These are phyloP conservation scores for Aldabrachelys gigantea DNA, from an alignment of 2,113 vertebrate genomes.

Conservation along the genomic window DNA sequence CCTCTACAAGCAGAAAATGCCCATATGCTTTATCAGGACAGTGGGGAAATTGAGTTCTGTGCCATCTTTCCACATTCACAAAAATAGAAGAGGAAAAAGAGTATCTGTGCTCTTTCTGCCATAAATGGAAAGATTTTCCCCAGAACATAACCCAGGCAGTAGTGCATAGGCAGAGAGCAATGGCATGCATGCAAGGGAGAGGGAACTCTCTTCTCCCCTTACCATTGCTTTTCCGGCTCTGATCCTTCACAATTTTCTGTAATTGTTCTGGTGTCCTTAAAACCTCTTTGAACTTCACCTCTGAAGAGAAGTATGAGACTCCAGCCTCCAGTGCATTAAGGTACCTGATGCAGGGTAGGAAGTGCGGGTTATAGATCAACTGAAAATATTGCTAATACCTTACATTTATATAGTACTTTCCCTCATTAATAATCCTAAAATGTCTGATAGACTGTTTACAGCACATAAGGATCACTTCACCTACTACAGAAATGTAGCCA, in stretches of 20 bases:
- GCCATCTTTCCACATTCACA: neutral
- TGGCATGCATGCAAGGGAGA: neutral
- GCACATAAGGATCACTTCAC: neutral
- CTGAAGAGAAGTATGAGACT: conserved; percentile 79
- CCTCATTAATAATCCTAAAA: conserved; percentile 16
- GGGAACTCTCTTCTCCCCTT: conserved; percentile 37
- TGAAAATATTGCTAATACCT: neutral
- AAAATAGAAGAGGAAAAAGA: neutral
- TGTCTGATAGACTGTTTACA: neutral
- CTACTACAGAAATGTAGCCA: neutral
- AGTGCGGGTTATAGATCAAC: neutral
- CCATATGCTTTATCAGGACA: neutral
- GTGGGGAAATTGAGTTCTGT: neutral
- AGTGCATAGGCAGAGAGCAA: neutral
- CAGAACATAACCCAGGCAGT: neutral
- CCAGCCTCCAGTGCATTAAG: conserved; percentile 91
- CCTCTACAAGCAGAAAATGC: neutral
- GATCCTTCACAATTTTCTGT: neutral
- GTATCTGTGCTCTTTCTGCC: neutral
- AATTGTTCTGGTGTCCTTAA: conserved; percentile 78
- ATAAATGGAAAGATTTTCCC: neutral
- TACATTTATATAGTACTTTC: neutral
- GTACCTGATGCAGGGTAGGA: conserved; percentile 84
- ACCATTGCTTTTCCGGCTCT: conserved; percentile 89
- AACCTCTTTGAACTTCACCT: conserved; percentile 67